A percentile compares a stretch with the other conserved stretches of the same genome.
These are phyloP conservation scores for Drosophila emarginata DNA, from an alignment of 2,888 invertebrate species.

Conservation along the genomic window DNA sequence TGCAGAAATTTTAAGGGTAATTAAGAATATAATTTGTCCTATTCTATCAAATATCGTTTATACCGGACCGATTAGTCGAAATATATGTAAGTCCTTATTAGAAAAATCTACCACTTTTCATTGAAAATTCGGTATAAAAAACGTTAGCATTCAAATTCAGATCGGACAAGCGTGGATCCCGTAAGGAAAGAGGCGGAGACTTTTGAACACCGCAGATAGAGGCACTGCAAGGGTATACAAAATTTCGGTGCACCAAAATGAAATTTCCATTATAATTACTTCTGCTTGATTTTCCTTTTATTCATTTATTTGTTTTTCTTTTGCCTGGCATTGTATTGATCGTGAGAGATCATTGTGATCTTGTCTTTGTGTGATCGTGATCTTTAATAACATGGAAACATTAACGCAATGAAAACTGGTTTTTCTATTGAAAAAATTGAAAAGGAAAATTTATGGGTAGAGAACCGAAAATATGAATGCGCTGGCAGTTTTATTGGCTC, in stretches of 20 bases:
- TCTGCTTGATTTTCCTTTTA: neutral
- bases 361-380: neutral
- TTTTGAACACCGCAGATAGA: neutral
- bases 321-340: constrained; percentile 1
- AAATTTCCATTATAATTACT: neutral
- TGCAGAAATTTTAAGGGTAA: neutral
- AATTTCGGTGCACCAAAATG: neutral
- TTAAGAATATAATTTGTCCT: no score
- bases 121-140: no score
- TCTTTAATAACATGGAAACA: neutral
- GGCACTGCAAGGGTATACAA: neutral
- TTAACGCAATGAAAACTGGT: neutral
- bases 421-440: constrained; percentile 6
- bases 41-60: no score
- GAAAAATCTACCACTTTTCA: no score
- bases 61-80: no score
- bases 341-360: neutral
- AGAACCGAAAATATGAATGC: constrained; percentile 15
- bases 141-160: no score
- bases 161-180: no score
- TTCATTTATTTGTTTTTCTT: neutral
- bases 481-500: constrained; percentile 47
- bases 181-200: no score
- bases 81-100: no score
- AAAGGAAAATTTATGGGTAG: neutral